Percentiles rank a stretch among this genome's conserved stretches.
Conservation (phyloP, 2,888 invertebrate species). For the Pammene fasciana region DNA sequence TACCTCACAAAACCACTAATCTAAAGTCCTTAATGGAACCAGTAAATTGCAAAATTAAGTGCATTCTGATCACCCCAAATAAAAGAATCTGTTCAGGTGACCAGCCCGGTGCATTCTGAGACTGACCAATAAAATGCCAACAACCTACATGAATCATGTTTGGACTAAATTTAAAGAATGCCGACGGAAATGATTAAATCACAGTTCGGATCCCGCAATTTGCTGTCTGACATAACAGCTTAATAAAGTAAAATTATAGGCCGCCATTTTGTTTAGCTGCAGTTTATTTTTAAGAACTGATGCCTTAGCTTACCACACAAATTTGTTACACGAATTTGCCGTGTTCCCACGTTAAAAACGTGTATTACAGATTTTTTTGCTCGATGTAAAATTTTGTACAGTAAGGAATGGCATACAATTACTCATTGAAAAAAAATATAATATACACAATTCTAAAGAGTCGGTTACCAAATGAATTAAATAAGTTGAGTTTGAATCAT, state of each 20-base stretch:
- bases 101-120: conserved; percentile 57
- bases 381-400: not conserved
- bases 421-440: not conserved
- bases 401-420: not conserved
- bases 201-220: conserved; percentile 27
- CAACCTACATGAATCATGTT: conserved; percentile 52
- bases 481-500: not conserved
- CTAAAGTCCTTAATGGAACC: conserved; percentile 34
- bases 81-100: conserved; percentile 36
- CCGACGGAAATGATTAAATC: conserved; percentile 36
- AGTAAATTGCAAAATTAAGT: conserved; percentile 39
- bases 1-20: conserved; percentile 27
- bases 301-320: conserved; percentile 1
- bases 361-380: not conserved
- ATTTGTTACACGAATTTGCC: conserved; percentile 21
- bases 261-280: conserved; percentile 21
- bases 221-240: conserved; percentile 37
- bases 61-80: conserved; percentile 29
- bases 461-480: not conserved
- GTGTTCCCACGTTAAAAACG: conserved; percentile 17
- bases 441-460: not conserved
- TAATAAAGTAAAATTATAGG: conserved; percentile 36
- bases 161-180: conserved; percentile 33
- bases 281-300: conserved; percentile 15
- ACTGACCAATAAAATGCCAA: conserved; percentile 49